These are phyloP conservation scores for Galagoides demidoff DNA, from an alignment of 2,797 vertebrate genomes.

Conservation along the genomic window DNA sequence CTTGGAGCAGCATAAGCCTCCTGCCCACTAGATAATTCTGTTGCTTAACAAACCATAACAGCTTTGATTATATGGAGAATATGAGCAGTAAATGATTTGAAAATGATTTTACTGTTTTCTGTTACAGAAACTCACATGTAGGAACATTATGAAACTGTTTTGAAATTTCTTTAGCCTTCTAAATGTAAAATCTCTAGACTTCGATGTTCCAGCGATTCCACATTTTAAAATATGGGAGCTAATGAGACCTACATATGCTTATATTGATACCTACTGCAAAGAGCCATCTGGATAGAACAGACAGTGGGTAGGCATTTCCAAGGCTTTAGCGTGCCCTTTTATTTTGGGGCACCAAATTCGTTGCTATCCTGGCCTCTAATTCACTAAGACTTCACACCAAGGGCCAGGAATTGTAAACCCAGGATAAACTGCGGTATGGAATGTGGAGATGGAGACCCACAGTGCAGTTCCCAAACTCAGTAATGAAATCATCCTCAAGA, in stretches of 20 bases:
- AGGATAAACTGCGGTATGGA: not conserved
- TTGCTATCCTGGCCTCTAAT: not conserved
- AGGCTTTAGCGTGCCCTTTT: not conserved
- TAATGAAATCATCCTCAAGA: not conserved
- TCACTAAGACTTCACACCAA: not conserved
- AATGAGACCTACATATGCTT: not conserved
- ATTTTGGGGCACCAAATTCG: not conserved
- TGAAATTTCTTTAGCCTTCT: constrained; percentile 57
- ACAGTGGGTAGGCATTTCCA: not conserved
- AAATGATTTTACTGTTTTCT: constrained; percentile 71
- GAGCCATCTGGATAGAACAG: not conserved
- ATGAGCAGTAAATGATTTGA: constrained; percentile 60
- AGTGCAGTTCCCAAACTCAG: not conserved
- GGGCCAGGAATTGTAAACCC: not conserved
- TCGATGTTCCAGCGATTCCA: constrained; percentile 23
- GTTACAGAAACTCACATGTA: constrained; percentile 57
- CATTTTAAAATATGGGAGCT: constrained; percentile 15
- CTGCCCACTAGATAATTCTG: constrained; percentile 69
- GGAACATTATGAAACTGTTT: constrained; percentile 54
- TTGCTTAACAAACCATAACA: constrained; percentile 76
- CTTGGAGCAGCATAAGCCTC: constrained; percentile 31
- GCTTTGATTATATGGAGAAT: constrained; percentile 67
- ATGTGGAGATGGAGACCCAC: not conserved
- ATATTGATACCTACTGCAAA: not conserved
- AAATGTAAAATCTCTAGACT: constrained; percentile 56